Evolutionary conservation across 2,888 invertebrate genomes (phyloP).

Genomic region (Cordilura impudica): DNA sequence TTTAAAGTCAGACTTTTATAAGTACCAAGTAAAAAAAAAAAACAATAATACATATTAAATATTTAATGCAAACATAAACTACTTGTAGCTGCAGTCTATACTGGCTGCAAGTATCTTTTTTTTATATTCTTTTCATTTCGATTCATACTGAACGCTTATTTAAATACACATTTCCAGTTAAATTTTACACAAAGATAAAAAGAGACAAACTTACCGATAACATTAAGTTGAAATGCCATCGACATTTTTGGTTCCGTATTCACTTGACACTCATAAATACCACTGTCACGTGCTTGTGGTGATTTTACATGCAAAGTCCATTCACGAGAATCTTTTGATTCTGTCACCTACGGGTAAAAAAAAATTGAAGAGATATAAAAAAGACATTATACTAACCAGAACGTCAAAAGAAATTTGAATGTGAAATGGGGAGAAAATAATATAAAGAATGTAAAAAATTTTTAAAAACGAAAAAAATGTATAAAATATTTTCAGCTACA

Average conservation of each 20-base stretch:
- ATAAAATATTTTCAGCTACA: neutral
- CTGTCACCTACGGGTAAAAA: slow-evolving; percentile 70
- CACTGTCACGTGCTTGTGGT: slow-evolving; percentile 89
- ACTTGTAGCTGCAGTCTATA: neutral
- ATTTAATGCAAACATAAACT: too few species aligned
- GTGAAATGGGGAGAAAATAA: neutral
- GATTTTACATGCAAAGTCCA: slow-evolving; percentile 94
- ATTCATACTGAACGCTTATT: neutral
- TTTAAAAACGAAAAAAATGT: neutral
- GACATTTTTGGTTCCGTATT: slow-evolving; percentile 93
- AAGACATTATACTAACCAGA: neutral
- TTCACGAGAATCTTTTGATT: slow-evolving; percentile 88
- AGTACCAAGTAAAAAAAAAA: too few species aligned
- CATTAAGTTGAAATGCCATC: slow-evolving; percentile 89
- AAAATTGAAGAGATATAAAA: neutral
- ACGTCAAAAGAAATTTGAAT: neutral
- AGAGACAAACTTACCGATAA: slow-evolving; percentile 83
- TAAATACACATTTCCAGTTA: neutral
- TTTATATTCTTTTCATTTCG: neutral
- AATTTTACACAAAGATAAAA: neutral
- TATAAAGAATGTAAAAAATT: neutral
- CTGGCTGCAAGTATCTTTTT: neutral
- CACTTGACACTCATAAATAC: slow-evolving; percentile 81
- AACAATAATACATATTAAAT: too few species aligned
- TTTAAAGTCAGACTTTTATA: too few species aligned